Evolutionary conservation across 2,113 vertebrate genomes (phyloP), one percentile per base, ranked within the genome.

Genomic region (Pao palembangensis): DNA sequence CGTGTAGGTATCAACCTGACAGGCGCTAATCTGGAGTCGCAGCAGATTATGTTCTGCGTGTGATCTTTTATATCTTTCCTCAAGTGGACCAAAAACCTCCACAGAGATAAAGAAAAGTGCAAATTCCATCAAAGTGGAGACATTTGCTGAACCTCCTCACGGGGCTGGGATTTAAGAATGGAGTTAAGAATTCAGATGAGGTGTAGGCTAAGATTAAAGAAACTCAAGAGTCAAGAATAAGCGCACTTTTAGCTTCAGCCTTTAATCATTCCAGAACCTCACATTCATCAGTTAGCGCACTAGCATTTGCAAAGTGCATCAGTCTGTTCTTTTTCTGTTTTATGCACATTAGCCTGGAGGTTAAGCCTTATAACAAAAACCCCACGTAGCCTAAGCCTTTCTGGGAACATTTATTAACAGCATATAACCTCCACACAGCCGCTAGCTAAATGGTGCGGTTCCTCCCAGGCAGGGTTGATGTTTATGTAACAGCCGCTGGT

Each of bases 1-100:
- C 59, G 44, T n/a, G 49, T 58, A 18, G n/a, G 19, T 13, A 21
- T 34, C 53, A 74, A 60, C 73, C 77, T 75, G 72, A 68, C 72
- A 77, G 64, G 73, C 75, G 64, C 58, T 82, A 76, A 81, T 87
- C 66, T 79, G 19, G 60, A 80, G 73, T 72, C 72, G 52, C 72
- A 41, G 76, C 54, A 6, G 64, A 52, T 52, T 58, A 54, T 46
- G 42, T 25, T 57, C 41, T 16, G 46, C 34, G 50, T 52, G 17
- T 53, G 71, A 75, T 71, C 61, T 71, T 58, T 64, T 47, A 49
- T 51, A 25, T 34, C 58, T 21, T 5, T 14, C 28, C 59, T 77
- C 43, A 3, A 34, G 64, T 58, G 64, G 57, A 69, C 53, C 67
- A 46, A 77, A 76, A 61, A 54, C 60, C 70, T 82, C 61, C 28